Conservation (phyloP, 2,797 vertebrate genomes). For the Moxostoma hubbsi region DNA sequence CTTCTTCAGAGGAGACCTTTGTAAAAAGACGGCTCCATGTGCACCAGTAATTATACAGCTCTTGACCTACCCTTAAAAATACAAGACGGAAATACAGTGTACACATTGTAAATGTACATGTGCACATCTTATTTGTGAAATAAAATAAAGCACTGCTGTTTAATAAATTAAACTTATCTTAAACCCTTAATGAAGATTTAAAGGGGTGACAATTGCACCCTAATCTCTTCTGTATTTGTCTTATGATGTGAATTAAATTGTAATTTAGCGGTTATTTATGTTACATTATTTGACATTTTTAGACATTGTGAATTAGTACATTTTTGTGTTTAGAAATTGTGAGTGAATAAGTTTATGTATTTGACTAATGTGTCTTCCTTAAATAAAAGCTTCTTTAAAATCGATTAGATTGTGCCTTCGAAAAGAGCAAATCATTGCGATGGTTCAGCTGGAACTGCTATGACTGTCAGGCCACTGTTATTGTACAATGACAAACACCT, state of each 20-base stretch:
- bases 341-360: conserved; percentile 53
- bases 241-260: conserved; percentile 49
- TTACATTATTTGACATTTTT: conserved; percentile 51
- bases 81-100: not conserved
- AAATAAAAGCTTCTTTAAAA: conserved; percentile 66
- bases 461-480: not conserved
- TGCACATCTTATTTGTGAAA: conserved; percentile 28
- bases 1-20: conserved; percentile 54
- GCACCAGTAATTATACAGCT: conserved; percentile 9
- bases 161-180: conserved; percentile 31
- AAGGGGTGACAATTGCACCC: conserved; percentile 11
- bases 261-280: conserved; percentile 58
- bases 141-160: conserved; percentile 38
- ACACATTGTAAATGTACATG: conserved; percentile 34
- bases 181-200: not conserved
- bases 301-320: conserved; percentile 30
- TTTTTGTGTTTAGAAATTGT: conserved; percentile 51
- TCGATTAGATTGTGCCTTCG: not conserved
- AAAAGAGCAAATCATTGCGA: not conserved
- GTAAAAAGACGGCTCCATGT: conserved; percentile 60
- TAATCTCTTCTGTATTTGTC: conserved; percentile 42
- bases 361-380: conserved; percentile 78
- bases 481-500: not conserved
- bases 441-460: not conserved
- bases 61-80: not conserved